Evolutionary conservation across 2,113 vertebrate species (phyloP).

Genomic region (rat (Rattus norvegicus)): DNA sequence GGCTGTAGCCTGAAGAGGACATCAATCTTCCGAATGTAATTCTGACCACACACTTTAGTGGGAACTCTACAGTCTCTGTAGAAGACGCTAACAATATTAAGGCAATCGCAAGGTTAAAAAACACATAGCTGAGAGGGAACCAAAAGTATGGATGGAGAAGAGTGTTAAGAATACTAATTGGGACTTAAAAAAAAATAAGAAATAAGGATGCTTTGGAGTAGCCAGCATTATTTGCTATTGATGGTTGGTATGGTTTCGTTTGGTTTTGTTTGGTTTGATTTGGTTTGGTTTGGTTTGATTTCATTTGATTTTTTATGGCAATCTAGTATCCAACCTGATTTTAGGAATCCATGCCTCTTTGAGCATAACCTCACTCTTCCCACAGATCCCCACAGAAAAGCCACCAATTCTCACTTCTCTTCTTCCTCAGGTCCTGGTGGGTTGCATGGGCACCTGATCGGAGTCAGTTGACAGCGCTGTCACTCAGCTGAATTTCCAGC

Average conservation of each 20-base stretch:
- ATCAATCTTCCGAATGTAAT: slow-evolving; percentile 76
- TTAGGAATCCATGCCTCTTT: not conserved
- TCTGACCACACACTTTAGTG: slow-evolving; percentile 47
- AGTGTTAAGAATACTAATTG: slow-evolving; percentile 33
- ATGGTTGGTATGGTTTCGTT: not conserved
- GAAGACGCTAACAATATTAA: slow-evolving; percentile 57
- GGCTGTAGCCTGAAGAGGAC: slow-evolving; percentile 56
- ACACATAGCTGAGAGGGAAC: slow-evolving; percentile 49
- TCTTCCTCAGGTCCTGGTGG: not conserved
- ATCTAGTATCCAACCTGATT: not conserved
- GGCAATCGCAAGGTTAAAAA: slow-evolving; percentile 33
- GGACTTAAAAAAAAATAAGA: not conserved
- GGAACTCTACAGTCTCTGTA: not conserved
- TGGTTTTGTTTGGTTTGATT: not conserved
- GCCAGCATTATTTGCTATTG: not conserved
- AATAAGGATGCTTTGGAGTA: not conserved
- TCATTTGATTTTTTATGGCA: not conserved
- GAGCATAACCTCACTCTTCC: not conserved
- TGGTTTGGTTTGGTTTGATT: not conserved
- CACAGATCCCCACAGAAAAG: not conserved
- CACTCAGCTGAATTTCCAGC: slow-evolving; percentile 1
- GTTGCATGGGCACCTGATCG: too few relatives aligned
- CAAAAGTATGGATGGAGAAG: slow-evolving; percentile 16
- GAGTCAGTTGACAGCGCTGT: not conserved
- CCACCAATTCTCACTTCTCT: not conserved